Conservation (phyloP, 37 sponge, comb jelly and placozoan genomes). For the Chondrilla cf. caribensis region DNA sequence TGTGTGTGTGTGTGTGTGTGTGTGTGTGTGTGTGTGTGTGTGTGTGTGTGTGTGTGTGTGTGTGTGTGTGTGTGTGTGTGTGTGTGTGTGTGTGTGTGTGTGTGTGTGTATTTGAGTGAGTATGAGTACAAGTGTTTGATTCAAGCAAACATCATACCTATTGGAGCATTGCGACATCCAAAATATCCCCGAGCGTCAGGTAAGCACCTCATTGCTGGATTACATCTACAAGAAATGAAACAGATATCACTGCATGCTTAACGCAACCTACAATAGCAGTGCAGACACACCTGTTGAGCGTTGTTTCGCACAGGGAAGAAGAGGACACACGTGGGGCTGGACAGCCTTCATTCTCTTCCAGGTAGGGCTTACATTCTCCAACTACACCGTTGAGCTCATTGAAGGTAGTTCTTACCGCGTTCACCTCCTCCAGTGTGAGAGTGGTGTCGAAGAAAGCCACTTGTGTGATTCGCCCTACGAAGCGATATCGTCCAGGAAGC, state of each 20-base stretch:
- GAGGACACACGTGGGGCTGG: slow-evolving; percentile 39
- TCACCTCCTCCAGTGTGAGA: slow-evolving; percentile 3
- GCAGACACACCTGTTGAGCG: slow-evolving; percentile 6
- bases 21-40: slow-evolving; percentile 25
- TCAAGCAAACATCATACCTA: neutral
- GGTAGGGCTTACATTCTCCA: slow-evolving; percentile 41
- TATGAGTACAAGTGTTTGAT: neutral
- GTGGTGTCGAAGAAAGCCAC: slow-evolving; percentile 44
- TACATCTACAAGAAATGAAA: neutral
- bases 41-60: slow-evolving; percentile 27
- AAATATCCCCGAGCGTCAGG: slow-evolving; percentile 15
- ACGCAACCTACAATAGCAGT: neutral
- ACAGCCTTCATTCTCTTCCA: slow-evolving; percentile 28
- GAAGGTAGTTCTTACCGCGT: slow-evolving; percentile 15
- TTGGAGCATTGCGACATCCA: slow-evolving; percentile 9
- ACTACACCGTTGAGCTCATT: neutral
- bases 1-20: slow-evolving; percentile 24
- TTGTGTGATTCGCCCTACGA: slow-evolving; percentile 39
- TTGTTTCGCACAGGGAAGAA: slow-evolving; percentile 49
- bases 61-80: slow-evolving; percentile 21
- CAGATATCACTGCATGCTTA: neutral
- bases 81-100: slow-evolving; percentile 16
- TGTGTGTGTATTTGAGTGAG: neutral
- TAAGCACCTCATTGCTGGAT: slow-evolving; percentile 4
- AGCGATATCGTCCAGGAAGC: slow-evolving; percentile 39